phyloP scores from a whole-genome alignment of 2,888 invertebrate species.

The Anthrax anthrax region DNA sequence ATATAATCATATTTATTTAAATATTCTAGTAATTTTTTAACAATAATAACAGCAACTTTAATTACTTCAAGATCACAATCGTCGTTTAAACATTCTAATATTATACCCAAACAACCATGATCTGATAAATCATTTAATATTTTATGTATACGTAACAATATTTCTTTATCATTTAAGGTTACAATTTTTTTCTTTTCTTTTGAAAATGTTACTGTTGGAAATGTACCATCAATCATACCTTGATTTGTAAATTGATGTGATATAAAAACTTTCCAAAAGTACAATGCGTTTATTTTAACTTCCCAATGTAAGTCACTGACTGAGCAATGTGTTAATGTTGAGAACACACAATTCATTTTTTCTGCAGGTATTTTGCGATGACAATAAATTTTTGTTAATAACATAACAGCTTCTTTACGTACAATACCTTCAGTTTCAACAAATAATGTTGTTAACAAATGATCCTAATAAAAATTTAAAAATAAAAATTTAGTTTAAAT shows the following conservation, averaged over 20 bases:
- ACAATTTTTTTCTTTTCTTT: constrained; percentile 65
- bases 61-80: constrained; percentile 60
- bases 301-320: constrained; percentile 69
- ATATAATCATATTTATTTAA: constrained; percentile 42
- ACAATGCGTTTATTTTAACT: constrained; percentile 55
- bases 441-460: constrained; percentile 40
- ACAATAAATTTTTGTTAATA: constrained; percentile 51
- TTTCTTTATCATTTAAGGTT: constrained; percentile 49
- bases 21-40: constrained; percentile 34
- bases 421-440: constrained; percentile 65
- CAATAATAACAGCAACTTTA: constrained; percentile 42
- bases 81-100: constrained; percentile 48
- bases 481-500: not conserved
- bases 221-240: constrained; percentile 71
- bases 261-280: constrained; percentile 58
- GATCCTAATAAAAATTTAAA: constrained; percentile 29
- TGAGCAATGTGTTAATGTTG: constrained; percentile 50
- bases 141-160: constrained; percentile 41
- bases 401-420: constrained; percentile 52
- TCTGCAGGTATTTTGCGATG: constrained; percentile 43
- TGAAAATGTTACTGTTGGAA: constrained; percentile 67
- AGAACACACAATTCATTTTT: constrained; percentile 42
- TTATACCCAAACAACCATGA: constrained; percentile 54
- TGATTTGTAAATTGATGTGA: constrained; percentile 50
- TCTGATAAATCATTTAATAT: constrained; percentile 51